Conservation (phyloP, 1,140 invertebrate genomes). For the Procambarus clarkii region DNA sequence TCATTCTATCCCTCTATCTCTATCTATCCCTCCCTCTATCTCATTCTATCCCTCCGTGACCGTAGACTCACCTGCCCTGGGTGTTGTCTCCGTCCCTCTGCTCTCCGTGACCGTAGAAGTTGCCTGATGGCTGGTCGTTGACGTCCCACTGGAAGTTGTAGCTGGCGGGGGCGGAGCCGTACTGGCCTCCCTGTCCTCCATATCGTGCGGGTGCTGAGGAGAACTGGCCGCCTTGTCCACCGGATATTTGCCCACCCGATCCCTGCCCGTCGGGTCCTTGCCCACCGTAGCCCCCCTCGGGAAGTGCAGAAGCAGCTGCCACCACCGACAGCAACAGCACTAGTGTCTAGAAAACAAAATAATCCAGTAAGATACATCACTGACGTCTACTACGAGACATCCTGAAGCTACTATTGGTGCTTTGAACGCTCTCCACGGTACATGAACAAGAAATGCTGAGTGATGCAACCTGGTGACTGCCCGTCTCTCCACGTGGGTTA, state of each 20-base stretch:
- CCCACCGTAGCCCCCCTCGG: not conserved
- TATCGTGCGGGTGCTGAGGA: no score
- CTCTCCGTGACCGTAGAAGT: conserved; percentile 35
- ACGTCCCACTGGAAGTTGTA: conserved; percentile 49
- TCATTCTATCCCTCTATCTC: no score
- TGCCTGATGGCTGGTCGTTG: conserved; percentile 27
- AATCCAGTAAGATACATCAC: not conserved
- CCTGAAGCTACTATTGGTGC: not conserved
- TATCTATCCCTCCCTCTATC: no score
- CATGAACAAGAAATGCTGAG: not conserved
- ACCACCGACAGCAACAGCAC: not conserved
- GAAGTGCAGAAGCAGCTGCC: no score
- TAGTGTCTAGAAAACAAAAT: not conserved
- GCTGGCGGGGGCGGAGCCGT: not conserved
- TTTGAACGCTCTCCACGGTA: not conserved
- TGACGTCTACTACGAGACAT: no score
- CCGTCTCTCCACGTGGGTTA: not conserved
- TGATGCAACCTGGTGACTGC: not conserved
- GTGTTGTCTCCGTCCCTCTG: not conserved
- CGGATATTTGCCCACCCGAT: no score
- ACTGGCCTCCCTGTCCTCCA: no score
- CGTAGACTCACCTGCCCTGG: not conserved
- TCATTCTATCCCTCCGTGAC: not conserved
- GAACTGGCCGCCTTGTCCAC: no score
- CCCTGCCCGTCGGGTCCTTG: not conserved